phyloP scores from a whole-genome alignment of 2,113 vertebrate genomes.

The Pygoscelis antarcticus region DNA sequence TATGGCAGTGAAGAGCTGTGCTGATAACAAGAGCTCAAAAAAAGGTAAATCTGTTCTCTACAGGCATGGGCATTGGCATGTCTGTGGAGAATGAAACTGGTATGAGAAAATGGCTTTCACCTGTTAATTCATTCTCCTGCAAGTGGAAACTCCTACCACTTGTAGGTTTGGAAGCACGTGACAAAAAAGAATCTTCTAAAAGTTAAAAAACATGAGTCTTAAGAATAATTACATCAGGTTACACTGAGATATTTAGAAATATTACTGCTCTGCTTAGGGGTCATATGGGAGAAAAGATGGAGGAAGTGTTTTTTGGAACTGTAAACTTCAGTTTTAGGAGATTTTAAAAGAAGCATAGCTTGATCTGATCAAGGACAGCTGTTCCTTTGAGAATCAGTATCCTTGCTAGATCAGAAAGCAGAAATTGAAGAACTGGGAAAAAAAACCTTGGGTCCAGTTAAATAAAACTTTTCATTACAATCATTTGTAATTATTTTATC shows the following conservation, averaged over 20 bases:
- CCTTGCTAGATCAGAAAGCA: not conserved
- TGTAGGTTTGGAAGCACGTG: accelerated
- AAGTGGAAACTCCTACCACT: not conserved
- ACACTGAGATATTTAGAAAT: not conserved
- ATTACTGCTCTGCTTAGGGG: not conserved
- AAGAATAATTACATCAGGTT: not conserved
- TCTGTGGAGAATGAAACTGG: not conserved
- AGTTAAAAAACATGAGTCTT: accelerated
- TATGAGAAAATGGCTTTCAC: not conserved
- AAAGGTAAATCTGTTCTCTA: not conserved
- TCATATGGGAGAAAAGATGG: not conserved
- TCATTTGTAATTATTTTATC: not conserved
- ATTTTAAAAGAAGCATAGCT: not conserved
- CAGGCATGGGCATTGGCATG: not conserved
- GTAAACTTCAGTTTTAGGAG: not conserved
- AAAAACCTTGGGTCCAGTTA: not conserved
- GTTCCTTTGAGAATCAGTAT: not conserved
- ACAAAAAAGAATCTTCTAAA: not conserved
- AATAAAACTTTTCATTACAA: not conserved
- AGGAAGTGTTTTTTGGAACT: not conserved
- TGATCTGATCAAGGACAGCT: not conserved
- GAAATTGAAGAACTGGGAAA: not conserved
- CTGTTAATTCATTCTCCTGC: not conserved
- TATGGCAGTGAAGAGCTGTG: not conserved
- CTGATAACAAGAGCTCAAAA: not conserved